These are phyloP conservation scores for Sarcophaga variegata DNA, from an alignment of 2,888 invertebrate species.

Conservation along the genomic window DNA sequence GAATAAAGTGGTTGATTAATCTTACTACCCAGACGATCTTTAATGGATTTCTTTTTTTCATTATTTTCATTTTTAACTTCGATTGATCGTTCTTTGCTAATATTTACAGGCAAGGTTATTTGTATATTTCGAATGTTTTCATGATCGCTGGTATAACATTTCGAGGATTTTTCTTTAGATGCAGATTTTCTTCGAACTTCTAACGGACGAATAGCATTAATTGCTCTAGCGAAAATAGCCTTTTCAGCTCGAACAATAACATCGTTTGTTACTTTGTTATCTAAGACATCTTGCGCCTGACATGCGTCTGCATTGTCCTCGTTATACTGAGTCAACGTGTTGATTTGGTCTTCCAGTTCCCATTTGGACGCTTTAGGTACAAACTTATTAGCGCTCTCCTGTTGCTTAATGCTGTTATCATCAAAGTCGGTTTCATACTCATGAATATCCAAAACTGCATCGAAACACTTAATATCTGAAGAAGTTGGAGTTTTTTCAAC, in stretches of 20 bases:
- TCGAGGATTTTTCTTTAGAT: conserved; percentile 83
- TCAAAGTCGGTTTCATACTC: conserved; percentile 76
- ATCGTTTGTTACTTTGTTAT: conserved; percentile 90
- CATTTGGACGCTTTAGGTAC: conserved; percentile 93
- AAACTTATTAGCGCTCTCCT: conserved; percentile 60
- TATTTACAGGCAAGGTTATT: conserved; percentile 83
- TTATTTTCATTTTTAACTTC: conserved; percentile 72
- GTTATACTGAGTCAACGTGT: conserved; percentile 80
- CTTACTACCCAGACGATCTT: conserved; percentile 89
- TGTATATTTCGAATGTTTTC: conserved; percentile 80
- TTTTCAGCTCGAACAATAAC: conserved; percentile 95
- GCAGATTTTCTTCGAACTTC: conserved; percentile 87
- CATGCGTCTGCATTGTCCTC: conserved; percentile 82
- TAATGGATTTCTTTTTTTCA: conserved; percentile 84
- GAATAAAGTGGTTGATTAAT: conserved; percentile 72
- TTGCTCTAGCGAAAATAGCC: conserved; percentile 94
- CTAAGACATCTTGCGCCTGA: conserved; percentile 65
- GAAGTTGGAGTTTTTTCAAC: conserved; percentile 58
- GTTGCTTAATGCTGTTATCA: conserved; percentile 70
- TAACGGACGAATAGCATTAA: conserved; percentile 89
- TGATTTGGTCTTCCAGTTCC: conserved; percentile 94
- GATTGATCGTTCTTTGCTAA: conserved; percentile 80
- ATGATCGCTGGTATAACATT: conserved; percentile 81
- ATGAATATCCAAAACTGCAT: conserved; percentile 76
- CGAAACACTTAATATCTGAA: conserved; percentile 75